Evolutionary conservation across 2,797 vertebrate species (phyloP).

Genomic region (Platalea minor): DNA sequence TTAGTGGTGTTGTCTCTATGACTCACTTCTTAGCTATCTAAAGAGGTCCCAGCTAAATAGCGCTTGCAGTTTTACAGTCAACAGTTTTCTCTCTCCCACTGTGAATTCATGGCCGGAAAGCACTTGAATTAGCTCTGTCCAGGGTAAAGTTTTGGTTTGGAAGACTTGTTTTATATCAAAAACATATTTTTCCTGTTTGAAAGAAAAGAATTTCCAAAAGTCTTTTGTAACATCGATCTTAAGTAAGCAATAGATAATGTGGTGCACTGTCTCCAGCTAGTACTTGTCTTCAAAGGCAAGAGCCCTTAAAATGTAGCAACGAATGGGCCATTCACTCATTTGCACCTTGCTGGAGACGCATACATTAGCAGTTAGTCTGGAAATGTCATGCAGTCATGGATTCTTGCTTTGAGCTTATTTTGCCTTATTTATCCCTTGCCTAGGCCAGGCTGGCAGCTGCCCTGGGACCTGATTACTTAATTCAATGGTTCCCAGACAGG

Average conservation of each 20-base stretch:
- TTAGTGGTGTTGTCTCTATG: slow-evolving; percentile 56
- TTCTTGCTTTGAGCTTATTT: background rate
- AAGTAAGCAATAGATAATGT: background rate
- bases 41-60: background rate
- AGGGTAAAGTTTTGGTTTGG: background rate
- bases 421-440: background rate
- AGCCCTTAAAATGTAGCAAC: background rate
- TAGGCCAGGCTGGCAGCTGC: background rate
- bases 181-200: background rate
- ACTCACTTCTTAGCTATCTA: slow-evolving; percentile 57
- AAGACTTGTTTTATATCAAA: background rate
- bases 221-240: background rate
- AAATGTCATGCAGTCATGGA: background rate
- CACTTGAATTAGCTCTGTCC: background rate
- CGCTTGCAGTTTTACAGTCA: background rate
- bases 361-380: background rate
- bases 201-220: background rate
- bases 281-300: slow-evolving; percentile 6
- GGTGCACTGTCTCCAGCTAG: background rate
- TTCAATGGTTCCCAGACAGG: background rate
- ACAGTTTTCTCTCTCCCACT: slow-evolving; percentile 10
- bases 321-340: background rate
- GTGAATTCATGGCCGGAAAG: slow-evolving; percentile 10
- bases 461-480: background rate
- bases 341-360: slow-evolving; percentile 12